Evolutionary conservation across 2,888 invertebrate species (phyloP), one percentile per base, ranked within the genome.

Genomic region (Cyclophora albipunctata): DNA sequence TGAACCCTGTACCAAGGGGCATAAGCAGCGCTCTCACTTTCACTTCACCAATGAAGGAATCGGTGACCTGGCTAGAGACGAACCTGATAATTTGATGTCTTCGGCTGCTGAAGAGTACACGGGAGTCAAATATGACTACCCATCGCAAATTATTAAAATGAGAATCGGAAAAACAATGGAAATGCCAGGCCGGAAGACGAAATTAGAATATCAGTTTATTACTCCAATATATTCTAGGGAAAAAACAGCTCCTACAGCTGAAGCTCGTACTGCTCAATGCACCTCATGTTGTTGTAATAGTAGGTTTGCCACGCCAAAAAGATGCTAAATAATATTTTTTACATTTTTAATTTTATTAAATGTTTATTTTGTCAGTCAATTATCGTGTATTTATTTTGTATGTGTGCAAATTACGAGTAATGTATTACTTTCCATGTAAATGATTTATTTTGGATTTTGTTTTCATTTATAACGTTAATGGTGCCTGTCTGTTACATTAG

Each of bases 191-290:
- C 74, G 83, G 42, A 86, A 82, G 63, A 75, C 85, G 0, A 85
- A 78, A 64, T 57, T 87, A 1, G 87, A 86, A 60, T 87, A 85
- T 61, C 79, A 84, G 52, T 87, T 88, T 57, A 60, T 86, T n/a
- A 88, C 86, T 33, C 86, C 87, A 3, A 69, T 67, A 7, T 52
- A 60, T 7, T 66, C 62, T 4, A 54, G 71, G 34, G 73, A 75
- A 33, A 81, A 69, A 64, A 57, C 60, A 33, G 64, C 84, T 4
- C 80, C 85, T 1, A 73, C 78, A 3, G 71, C 45, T 51, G 86
- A 86, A 50, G 74, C 71, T 5, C 79, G 84, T 4, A 77, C 81
- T n/a, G 75, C 84, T 1, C 87, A 87, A 58, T 86, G 82, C 60
- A 49, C 67, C 7, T 64, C 75, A 3, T 60, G 68, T 46, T 79